Conservation (phyloP, 2,797 vertebrate genomes). For the Mergus octosetaceus region DNA sequence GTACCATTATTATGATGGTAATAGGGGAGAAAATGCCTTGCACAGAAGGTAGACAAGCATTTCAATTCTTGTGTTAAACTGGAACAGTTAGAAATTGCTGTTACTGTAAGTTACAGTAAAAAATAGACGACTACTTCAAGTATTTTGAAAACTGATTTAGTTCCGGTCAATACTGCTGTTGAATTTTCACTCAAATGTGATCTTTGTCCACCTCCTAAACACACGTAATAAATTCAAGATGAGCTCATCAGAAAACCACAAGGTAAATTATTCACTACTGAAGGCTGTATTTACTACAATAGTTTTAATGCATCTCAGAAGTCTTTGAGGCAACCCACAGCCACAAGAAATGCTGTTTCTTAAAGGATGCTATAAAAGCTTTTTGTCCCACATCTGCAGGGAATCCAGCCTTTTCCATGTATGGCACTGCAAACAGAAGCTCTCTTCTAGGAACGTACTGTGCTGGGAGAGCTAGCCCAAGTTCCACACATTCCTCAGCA, state of each 20-base stretch:
- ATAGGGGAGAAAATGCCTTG: neutral
- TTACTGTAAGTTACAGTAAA: neutral
- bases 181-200: neutral
- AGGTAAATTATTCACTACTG: neutral
- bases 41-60: neutral
- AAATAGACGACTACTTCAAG: neutral
- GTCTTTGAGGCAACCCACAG: neutral
- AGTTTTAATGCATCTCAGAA: neutral
- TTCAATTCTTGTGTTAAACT: neutral
- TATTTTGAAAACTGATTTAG: neutral
- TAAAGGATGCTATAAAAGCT: neutral
- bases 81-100: neutral
- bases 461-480: neutral
- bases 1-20: neutral
- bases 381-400: neutral
- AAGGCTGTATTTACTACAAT: neutral
- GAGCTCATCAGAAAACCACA: neutral
- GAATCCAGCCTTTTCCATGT: conserved; percentile 48
- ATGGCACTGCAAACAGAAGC: conserved; percentile 65
- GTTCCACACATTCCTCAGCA: conserved; percentile 65
- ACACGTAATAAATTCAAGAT: neutral
- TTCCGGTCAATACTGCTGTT: neutral
- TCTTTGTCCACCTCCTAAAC: neutral
- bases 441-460: conserved; percentile 52
- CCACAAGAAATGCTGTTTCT: neutral